Evolutionary conservation across 2,888 invertebrate species (phyloP), one percentile per base, ranked within the genome.

Genomic region (Fragum whitleyi): DNA sequence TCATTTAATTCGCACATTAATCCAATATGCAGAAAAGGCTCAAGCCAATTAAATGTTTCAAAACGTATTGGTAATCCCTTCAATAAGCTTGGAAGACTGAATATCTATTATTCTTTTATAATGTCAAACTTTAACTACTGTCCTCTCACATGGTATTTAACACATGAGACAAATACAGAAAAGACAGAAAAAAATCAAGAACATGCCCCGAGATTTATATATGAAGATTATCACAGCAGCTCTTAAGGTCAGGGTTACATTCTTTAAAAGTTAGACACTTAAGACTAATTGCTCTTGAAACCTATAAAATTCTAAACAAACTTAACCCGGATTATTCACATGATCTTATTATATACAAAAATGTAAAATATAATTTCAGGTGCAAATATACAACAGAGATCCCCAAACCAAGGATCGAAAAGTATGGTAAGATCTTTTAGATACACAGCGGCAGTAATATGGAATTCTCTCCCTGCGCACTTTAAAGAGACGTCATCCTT

Each of bases 121-220:
- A 69, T 77, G 73, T 77, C 77, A 73, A 77, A 77, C 23, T 77
- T 77, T 51, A 81, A 55, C 59, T 74, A 69, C 32, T 81, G 77
- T n/a, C 74, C 74, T 53, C 28, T 77, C 2, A 74, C 42, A 16
- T 82, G 78, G 77, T 70, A 81, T 32, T 81, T 81, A 53, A 77
- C 74, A 7, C 73, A 59, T 61, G 76, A 73, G 42, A 32, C 53
- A 28, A 81, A 77, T 42, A 77, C 74, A 11, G 70, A 68, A 26
- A 74, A 76, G 53, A 68, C 77, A 53, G 77, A 81, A 57, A 77
- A 73, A 53, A 72, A 73, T 28, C 77, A 77, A 36, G 69, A 77
- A 59, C 69, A 74, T 23, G 74, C 71, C 42, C 61, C 75, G 14
- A 72, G 77, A 73, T 81, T 79, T 42, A 59, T 74, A 7, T 80